These are phyloP conservation scores for Ephydatia muelleri DNA, from an alignment of 37 sponge, comb jelly and placozoan species.

Conservation along the genomic window DNA sequence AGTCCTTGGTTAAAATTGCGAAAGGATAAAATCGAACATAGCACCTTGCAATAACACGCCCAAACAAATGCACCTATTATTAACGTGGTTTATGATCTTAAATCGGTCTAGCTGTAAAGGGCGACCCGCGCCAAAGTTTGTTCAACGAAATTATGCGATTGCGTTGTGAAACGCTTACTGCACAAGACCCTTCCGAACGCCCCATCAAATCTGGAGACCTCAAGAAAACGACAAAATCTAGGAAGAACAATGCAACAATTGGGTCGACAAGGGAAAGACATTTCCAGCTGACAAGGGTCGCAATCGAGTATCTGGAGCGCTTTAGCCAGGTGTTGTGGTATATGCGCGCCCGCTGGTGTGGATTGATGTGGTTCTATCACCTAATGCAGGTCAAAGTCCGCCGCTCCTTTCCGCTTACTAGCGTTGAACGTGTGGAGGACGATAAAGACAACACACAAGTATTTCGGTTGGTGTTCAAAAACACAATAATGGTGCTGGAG, in stretches of 20 bases:
- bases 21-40: too few species aligned
- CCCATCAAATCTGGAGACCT: conserved; percentile 21
- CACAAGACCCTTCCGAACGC: not conserved
- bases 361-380: too few species aligned
- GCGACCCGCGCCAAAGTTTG: not conserved
- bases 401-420: conserved; percentile 56
- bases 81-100: not conserved
- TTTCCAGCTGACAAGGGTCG: conserved; percentile 43
- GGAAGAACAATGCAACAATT: not conserved
- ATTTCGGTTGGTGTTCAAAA: conserved; percentile 35
- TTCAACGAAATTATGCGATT: not conserved
- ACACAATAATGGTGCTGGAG: conserved; percentile 23
- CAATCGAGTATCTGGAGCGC: conserved; percentile 58
- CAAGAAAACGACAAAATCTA: conserved; percentile 32
- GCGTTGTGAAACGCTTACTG: not conserved
- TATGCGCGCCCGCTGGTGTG: not conserved
- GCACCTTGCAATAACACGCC: too few species aligned
- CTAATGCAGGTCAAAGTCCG: conserved; percentile 54
- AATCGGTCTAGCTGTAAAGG: not conserved
- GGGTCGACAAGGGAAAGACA: conserved; percentile 35
- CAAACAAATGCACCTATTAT: too few species aligned
- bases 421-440: conserved; percentile 37
- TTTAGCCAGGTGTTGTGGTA: conserved; percentile 46
- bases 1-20: too few species aligned
- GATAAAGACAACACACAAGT: conserved; percentile 11